Conservation (phyloP, 2,888 invertebrate species). For the Nasonovia ribisnigri region DNA sequence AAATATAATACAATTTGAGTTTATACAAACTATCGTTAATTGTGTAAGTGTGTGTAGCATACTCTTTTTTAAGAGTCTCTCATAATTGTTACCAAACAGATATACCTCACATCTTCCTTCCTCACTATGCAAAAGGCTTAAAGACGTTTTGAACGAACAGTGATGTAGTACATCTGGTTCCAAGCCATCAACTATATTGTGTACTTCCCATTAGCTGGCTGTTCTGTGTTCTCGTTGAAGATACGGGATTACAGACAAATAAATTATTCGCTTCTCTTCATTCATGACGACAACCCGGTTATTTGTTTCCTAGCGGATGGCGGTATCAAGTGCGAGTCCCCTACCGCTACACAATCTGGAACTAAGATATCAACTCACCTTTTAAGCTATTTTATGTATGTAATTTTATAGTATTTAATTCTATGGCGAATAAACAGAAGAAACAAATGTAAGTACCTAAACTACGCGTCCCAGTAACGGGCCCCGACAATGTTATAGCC, state of each 20-base stretch:
- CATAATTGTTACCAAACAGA: background rate
- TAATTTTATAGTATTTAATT: background rate
- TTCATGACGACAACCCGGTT: background rate
- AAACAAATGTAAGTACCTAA: background rate
- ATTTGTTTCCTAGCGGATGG: background rate
- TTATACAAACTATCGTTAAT: background rate
- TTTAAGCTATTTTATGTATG: background rate
- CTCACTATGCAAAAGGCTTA: background rate
- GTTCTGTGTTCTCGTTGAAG: background rate
- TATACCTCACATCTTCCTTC: background rate
- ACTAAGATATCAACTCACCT: constrained; percentile 7
- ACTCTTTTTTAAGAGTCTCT: background rate
- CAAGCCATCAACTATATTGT: background rate
- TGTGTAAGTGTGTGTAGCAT: background rate
- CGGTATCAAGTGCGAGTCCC: background rate
- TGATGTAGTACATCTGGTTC: background rate
- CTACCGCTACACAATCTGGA: background rate
- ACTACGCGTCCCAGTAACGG: no score
- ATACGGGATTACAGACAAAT: background rate
- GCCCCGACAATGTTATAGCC: background rate
- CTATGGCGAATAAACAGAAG: background rate
- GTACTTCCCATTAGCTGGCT: background rate
- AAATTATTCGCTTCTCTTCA: background rate
- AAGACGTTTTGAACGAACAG: background rate
- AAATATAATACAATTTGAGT: background rate